Evolutionary conservation across 2,888 invertebrate genomes (phyloP).

Genomic region (Eupithecia tripunctaria): DNA sequence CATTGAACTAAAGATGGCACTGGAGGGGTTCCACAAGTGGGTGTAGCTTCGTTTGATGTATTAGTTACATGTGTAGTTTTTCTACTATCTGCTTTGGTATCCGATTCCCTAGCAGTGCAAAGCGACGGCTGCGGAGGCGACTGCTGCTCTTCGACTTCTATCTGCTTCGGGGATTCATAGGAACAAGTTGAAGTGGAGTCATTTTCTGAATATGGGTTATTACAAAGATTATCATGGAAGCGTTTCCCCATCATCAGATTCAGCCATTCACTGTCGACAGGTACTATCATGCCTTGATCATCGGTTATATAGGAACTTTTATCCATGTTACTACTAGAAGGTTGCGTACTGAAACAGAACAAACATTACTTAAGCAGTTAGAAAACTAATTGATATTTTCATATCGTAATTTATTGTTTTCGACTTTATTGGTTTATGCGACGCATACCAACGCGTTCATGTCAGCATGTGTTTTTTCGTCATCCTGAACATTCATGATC

Average conservation of each 20-base stretch:
- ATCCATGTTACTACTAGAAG: constrained; percentile 78
- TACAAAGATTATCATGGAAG: constrained; percentile 82
- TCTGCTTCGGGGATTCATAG: constrained; percentile 74
- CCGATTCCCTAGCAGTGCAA: constrained; percentile 68
- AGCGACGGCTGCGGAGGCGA: constrained; percentile 83
- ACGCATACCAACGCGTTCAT: no score
- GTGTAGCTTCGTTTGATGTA: constrained; percentile 65
- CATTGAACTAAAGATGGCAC: constrained; percentile 74
- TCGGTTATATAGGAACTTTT: constrained; percentile 80
- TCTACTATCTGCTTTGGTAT: constrained; percentile 77
- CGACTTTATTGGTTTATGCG: no score
- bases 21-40: constrained; percentile 61
- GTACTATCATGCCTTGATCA: constrained; percentile 80
- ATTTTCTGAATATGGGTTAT: constrained; percentile 80
- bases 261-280: constrained; percentile 84
- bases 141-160: constrained; percentile 81
- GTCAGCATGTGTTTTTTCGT: no score
- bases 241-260: constrained; percentile 86
- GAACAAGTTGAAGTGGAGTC: constrained; percentile 84
- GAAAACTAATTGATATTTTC: no score
- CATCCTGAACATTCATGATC: no score
- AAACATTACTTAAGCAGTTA: not conserved
- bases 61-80: constrained; percentile 64
- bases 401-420: no score
- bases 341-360: constrained; percentile 71